These are phyloP conservation scores for Dipodomys merriami DNA, from an alignment of 2,113 vertebrate species.

Conservation along the genomic window DNA sequence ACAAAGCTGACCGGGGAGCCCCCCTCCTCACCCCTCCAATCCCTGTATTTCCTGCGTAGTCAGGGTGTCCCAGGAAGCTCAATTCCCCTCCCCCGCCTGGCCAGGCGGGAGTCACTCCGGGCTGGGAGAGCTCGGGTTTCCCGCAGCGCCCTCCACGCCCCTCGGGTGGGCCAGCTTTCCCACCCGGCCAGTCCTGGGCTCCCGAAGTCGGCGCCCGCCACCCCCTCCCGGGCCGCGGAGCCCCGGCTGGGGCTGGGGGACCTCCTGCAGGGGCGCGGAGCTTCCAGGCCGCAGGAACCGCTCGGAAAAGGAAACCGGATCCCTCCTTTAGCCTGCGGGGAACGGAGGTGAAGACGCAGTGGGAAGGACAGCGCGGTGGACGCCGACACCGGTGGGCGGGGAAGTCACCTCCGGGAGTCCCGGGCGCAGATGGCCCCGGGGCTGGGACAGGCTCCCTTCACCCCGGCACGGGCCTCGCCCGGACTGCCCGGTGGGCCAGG, in stretches of 20 bases:
- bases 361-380: not conserved
- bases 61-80: not conserved
- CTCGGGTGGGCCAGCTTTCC: not conserved
- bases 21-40: conserved; percentile 46
- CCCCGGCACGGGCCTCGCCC: not conserved
- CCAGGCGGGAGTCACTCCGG: not conserved
- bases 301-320: conserved; percentile 28
- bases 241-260: not conserved
- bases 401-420: not conserved
- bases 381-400: not conserved
- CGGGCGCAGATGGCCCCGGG: not conserved
- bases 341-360: not conserved
- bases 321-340: not conserved
- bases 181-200: not conserved
- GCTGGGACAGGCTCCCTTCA: not conserved
- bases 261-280: not conserved
- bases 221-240: not conserved
- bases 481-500: not conserved
- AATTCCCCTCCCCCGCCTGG: not conserved
- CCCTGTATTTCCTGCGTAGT: conserved; percentile 35
- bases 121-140: not conserved
- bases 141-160: not conserved
- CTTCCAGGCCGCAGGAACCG: conserved; percentile 36
- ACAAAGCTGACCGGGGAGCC: not conserved
- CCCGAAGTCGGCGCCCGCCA: not conserved